Evolutionary conservation across 2,888 invertebrate species (phyloP), one percentile per base, ranked within the genome.

Genomic region (Chrysolina haemoptera): DNA sequence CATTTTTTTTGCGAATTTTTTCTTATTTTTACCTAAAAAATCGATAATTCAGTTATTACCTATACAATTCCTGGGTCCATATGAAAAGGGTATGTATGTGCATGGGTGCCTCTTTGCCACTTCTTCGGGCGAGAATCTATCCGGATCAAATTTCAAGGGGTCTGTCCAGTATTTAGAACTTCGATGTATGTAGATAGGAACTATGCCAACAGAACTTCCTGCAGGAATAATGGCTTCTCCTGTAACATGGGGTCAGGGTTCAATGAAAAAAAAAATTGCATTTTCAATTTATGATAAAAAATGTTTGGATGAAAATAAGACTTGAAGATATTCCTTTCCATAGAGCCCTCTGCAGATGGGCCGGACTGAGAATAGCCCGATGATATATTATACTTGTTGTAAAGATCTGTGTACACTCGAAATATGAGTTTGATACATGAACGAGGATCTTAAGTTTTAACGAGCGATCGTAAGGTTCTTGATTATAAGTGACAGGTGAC

Each of bases 101-200:
- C 68, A 50, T 6, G 68, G 43, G 11, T 50, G 68, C 40, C 68
- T 62, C 59, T 84, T 79, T 1, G 81, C 81, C 27, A 84, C 85
- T 77, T 87, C 86, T 78, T 91, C 90, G 0, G 90, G 89, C 20
- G 89, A 82, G 81, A 92, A 92, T 63, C 91, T 83, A 78, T 91
- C 91, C 0, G 92, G 92, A 75, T 90, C 86, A 84, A 91, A 92
- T 65, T 82, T 82, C 63, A 90, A 87, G 0, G 90, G 91, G 73
- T 91, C 89, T 0, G 89, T 90, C 89, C 90, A 92, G 66, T 89
- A 85, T 67, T 84, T 84, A 70, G 89, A 87, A 53, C 90, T 89
- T 89, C 85, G 43, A 85, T 78, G 76, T 12, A 75, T 46, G 41
- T 64, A 40, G 22, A 73, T 40, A 50, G 48, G 62, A 9, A 53